Evolutionary conservation across 2,888 invertebrate species (phyloP), one percentile per base, ranked within the genome.

Genomic region (Spodoptera picta): DNA sequence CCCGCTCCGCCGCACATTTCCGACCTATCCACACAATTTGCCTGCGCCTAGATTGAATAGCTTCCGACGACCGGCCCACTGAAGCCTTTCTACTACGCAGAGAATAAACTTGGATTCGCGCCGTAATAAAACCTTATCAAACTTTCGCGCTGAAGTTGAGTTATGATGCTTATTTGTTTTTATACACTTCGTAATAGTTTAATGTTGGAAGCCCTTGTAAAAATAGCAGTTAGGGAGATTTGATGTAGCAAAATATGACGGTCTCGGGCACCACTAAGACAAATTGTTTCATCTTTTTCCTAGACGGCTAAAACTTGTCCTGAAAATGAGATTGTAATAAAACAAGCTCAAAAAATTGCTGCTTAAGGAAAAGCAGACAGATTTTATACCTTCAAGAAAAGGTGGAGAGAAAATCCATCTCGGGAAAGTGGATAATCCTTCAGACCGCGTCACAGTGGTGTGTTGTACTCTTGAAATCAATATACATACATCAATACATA

Each of bases 351-450:
- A 66, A 77, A 36, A 69, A 69, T 71, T 66, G 69, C 75, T 60
- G 56, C 59, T 45, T 51, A 43, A 65, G 64, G 52, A 74, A 82
- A 77, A 75, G 73, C 64, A 80, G 83, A 79, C 81, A 80, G 65
- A 75, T 80, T 81, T 83, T 73, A 77, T 73, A 75, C 60, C 65
- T 67, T 70, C 71, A 62, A 59, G 73, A 71, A 66, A 71, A 83
- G 81, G 79, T 79, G 79, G 77, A 75, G 72, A 80, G 80, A 83
- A 88, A 88, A 86, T 88, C 86, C 82, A 90, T 89, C 83, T 82
- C 82, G 75, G 83, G 70, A 83, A 86, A 90, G 87, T 86, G 87
- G 90, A 90, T 91, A 89, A 91, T 91, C 89, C 86, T 80, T 83
- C 79, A 87, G 83, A 83, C 84, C 77, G 70, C 79, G 80, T 76